Evolutionary conservation across 2,888 invertebrate species (phyloP), one percentile per base, ranked within the genome.

Genomic region (Lasioglossum pauxillum): DNA sequence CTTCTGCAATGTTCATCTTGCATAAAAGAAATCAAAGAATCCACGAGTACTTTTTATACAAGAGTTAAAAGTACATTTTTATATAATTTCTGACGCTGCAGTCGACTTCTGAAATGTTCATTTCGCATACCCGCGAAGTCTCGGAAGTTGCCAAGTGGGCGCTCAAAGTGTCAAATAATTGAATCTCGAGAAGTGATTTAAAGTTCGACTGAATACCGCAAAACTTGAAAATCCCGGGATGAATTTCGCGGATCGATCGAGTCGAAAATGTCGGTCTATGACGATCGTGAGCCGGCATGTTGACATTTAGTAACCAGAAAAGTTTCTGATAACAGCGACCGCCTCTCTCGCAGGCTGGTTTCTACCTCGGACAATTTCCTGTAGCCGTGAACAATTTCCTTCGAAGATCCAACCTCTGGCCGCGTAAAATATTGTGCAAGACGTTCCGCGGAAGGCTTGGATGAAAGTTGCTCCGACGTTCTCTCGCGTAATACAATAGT

Each of bases 401-500:
- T 46, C 19, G 64, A 49, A 64, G 35, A 81, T 16, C 46, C 44
- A n/a, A 78, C 67, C 44, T 78, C 82, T 7, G 23, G 38, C 16
- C 23, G 69, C 35, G 73, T 74, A 12, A 74, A 74, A 38, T 53
- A 74, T 74, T 31, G 49, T 35, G 53, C 23, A 14, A 57, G 35
- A 23, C 69, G 75, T 69, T 75, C 71, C 57, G 41, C 14, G 8
- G 53, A 64, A 46, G 16, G 12, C 16, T n/a, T 38, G 46, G 75
- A 38, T 16, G 75, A 75, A 67, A 64, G 46, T 78, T 46, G 35
- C 71, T 49, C 75, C 49, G 60, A 80, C 35, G 69, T 49, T 35
- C 72, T 35, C 72, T n/a, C 23, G 79, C 67, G 27, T 57, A 76
- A 85, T 83, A 57, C 46, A 60, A 76, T 83, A 73, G 35, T 23